These are phyloP conservation scores for Acridotheres tristis DNA, from an alignment of 2,797 vertebrate species.

Conservation along the genomic window DNA sequence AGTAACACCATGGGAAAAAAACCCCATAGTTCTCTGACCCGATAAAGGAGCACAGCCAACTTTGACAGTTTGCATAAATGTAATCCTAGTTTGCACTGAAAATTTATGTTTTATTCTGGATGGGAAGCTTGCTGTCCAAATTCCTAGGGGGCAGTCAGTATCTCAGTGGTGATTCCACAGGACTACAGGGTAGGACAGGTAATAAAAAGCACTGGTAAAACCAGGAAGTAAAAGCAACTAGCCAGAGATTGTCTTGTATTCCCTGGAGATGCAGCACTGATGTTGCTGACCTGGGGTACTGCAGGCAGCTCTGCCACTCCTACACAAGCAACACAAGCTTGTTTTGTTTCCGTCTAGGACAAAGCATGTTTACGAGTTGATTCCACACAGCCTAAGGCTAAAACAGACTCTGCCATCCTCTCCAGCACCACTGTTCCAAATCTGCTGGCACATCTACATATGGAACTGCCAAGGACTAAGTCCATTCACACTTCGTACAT, in stretches of 20 bases:
- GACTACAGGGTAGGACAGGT: slow-evolving; percentile 80
- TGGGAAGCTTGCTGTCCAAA: slow-evolving; percentile 77
- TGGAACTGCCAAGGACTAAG: slow-evolving; percentile 88
- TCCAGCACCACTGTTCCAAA: slow-evolving; percentile 76
- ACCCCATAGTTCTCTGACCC: slow-evolving; percentile 80
- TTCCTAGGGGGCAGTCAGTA: slow-evolving; percentile 80
- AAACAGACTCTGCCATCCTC: slow-evolving; percentile 75
- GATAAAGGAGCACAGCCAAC: slow-evolving; percentile 79
- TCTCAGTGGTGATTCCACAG: slow-evolving; percentile 77
- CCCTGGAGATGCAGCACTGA: slow-evolving; percentile 79
- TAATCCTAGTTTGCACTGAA: background rate
- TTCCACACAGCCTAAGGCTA: slow-evolving; percentile 73
- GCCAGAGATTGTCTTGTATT: slow-evolving; percentile 78
- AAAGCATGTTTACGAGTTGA: slow-evolving; percentile 76
- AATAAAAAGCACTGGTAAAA: slow-evolving; percentile 84
- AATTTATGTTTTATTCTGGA: slow-evolving; percentile 71
- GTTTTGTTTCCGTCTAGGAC: slow-evolving; percentile 81
- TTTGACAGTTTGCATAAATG: slow-evolving; percentile 74
- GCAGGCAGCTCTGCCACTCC: slow-evolving; percentile 81
- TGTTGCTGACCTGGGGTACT: slow-evolving; percentile 77
- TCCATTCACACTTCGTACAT: slow-evolving; percentile 91
- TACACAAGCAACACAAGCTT: slow-evolving; percentile 74
- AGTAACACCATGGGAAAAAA: slow-evolving; percentile 81
- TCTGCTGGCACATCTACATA: slow-evolving; percentile 73
- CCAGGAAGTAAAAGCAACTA: slow-evolving; percentile 81